phyloP scores from a whole-genome alignment of 2,888 invertebrate genomes.

The Polymixis flavicincta region DNA sequence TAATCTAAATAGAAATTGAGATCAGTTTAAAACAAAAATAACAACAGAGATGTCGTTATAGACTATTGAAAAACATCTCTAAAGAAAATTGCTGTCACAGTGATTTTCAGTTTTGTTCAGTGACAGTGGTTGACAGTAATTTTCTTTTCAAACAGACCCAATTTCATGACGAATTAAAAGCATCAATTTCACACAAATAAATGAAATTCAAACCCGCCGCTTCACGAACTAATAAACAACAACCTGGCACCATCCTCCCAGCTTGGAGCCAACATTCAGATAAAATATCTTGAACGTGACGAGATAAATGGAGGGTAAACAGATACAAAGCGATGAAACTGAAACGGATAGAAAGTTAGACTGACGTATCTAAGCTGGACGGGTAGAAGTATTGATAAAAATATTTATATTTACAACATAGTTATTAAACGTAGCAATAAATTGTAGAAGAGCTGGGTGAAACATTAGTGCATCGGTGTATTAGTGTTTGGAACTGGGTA shows the following conservation, averaged over 20 bases:
- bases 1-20: too few species aligned
- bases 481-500: too few species aligned
- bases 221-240: slow-evolving; percentile 39
- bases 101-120: too few species aligned
- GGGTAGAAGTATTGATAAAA: slow-evolving; percentile 31
- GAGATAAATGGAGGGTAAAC: slow-evolving; percentile 50
- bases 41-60: too few species aligned
- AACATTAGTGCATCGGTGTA: not conserved
- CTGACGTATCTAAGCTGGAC: slow-evolving; percentile 38
- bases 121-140: too few species aligned
- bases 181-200: slow-evolving; percentile 11
- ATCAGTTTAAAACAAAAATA: too few species aligned
- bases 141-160: not conserved
- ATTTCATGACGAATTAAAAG: not conserved
- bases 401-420: slow-evolving; percentile 2
- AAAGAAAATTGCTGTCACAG: too few species aligned
- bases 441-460: not conserved
- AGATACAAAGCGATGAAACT: slow-evolving; percentile 44
- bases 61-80: too few species aligned
- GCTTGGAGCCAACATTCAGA: slow-evolving; percentile 51
- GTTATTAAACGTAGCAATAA: not conserved
- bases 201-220: slow-evolving; percentile 21
- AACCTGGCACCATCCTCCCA: slow-evolving; percentile 31
- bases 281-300: slow-evolving; percentile 58
- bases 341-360: slow-evolving; percentile 34